Evolutionary conservation across 2,797 vertebrate genomes (phyloP).

Genomic region (Pangasius djambal): DNA sequence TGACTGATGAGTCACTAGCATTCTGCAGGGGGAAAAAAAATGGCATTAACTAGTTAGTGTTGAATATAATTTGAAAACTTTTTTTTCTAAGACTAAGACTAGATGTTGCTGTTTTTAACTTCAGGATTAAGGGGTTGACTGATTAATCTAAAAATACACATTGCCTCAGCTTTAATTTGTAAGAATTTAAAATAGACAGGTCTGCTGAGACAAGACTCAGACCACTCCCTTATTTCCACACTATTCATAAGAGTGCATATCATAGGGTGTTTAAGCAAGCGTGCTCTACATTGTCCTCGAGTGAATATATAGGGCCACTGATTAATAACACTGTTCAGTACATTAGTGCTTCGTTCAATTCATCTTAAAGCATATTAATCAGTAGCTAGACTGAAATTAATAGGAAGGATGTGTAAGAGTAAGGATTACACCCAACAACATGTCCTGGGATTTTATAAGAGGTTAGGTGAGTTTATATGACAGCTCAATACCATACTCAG

Average conservation of each 20-base stretch:
- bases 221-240: background rate
- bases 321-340: background rate
- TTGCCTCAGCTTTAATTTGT: background rate
- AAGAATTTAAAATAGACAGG: background rate
- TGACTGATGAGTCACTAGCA: constrained; percentile 58
- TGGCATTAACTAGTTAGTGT: constrained; percentile 6
- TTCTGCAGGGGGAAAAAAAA: constrained; percentile 62
- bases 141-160: background rate
- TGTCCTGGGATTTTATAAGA: background rate
- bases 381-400: background rate
- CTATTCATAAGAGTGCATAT: background rate
- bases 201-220: background rate
- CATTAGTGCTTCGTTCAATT: background rate
- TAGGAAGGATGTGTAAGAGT: background rate
- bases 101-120: background rate
- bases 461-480: background rate
- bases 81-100: background rate
- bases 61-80: background rate
- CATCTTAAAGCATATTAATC: background rate
- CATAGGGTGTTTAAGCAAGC: background rate
- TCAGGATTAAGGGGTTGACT: background rate
- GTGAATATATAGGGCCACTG: background rate
- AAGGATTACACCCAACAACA: background rate
- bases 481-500: background rate
- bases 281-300: background rate